Base-by-base conservation (phyloP, 2,797 vertebrate genomes). In the Pangasius djambal region DNA sequence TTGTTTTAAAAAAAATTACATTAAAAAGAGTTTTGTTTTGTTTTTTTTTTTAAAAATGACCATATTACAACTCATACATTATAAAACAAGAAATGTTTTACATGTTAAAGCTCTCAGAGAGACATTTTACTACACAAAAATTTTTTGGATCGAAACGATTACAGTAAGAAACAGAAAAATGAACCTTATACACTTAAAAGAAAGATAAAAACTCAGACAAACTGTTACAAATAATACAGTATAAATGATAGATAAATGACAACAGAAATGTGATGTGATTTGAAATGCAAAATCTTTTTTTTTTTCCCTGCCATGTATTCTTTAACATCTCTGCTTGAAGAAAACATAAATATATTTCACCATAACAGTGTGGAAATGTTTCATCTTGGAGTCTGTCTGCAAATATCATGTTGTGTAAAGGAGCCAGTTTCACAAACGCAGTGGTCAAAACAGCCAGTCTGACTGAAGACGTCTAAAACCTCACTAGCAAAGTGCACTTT, bases 1-100 rank as follows among this genome's bases (percentile, higher is more conserved):
- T 20, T 57, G n/a, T 31, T 20, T 16, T 55, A 28, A 13, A 92
- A 92, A 59, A 75, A 65, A 86, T 48, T 0, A 69, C 18, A 59
- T 13, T 74, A 40, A 70, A 55, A 16, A 55, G 1, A 40, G 40
- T 40, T 40, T 40, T 40, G 4, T 44, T 44, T 6, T 6, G 4
- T 44, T 40, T 40, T 40, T 40, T 40, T 67, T n/a, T 20, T 69
- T 16, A 70, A n/a, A 52, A 2, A 55, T 13, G 1, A 44, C 34
- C 4, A 44, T 44, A 12, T 44, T 40, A 25, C 1, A 25, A 48
- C 40, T 13, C 15, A 1, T 74, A 40, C 12, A 48, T 75, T 48
- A 28, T 28, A 48, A 77, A 48, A 50, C 37, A 25, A 13, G 40
- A 44, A 15, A 28, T 40, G 18, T 72, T 8, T 40, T 72, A 48